Evolutionary conservation across 2,888 invertebrate species (phyloP).

Genomic region (Dascillus cervinus): DNA sequence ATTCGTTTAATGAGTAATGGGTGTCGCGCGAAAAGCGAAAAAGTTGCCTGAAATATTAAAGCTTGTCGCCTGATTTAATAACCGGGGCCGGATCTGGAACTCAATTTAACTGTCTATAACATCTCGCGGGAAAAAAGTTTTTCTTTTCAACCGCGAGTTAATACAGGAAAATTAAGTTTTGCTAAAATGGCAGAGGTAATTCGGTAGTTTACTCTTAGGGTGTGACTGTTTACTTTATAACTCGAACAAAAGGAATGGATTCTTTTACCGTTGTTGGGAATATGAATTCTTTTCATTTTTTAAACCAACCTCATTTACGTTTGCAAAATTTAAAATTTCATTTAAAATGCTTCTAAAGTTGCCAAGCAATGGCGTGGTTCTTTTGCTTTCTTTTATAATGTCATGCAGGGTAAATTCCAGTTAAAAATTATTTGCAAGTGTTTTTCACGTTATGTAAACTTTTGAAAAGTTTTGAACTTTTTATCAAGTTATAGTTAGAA

Average conservation of each 20-base stretch:
- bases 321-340: no score
- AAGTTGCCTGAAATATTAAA: conserved; percentile 30
- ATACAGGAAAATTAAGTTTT: conserved; percentile 35
- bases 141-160: conserved; percentile 33
- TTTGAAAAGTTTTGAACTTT: no score
- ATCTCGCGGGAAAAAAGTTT: conserved; percentile 31
- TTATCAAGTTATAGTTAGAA: no score
- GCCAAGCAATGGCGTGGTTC: no score
- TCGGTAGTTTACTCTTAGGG: conserved; percentile 17
- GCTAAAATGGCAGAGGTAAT: conserved; percentile 28
- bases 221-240: conserved; percentile 24
- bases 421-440: no score
- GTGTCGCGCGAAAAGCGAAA: conserved; percentile 20
- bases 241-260: conserved; percentile 21
- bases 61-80: conserved; percentile 30
- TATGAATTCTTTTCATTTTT: no score
- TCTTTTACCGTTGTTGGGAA: no score
- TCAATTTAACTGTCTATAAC: conserved; percentile 31
- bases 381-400: no score
- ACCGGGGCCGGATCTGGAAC: conserved; percentile 21
- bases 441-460: no score
- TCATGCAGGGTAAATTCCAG: no score
- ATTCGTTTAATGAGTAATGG: conserved; percentile 17
- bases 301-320: no score
- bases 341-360: no score